phyloP scores from a whole-genome alignment of 23 tunicate genomes.

The Aplidium turbinatum region DNA sequence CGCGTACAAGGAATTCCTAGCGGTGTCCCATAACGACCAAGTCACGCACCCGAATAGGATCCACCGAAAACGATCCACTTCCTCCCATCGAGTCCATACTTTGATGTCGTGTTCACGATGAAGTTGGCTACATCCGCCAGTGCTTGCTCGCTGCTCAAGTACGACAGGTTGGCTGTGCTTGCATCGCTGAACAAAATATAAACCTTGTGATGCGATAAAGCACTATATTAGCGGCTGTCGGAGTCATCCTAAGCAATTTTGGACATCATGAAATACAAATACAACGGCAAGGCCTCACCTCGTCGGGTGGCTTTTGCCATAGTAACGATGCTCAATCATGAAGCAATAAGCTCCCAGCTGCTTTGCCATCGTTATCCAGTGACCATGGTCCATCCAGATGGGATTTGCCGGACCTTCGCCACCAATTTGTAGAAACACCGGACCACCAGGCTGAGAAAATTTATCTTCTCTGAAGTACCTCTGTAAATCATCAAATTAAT shows the following conservation, averaged over 20 bases:
- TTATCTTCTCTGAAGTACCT: slow-evolving; percentile 46
- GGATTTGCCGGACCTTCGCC: slow-evolving; percentile 86
- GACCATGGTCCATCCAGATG: slow-evolving; percentile 73
- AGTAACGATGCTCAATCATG: slow-evolving; percentile 70
- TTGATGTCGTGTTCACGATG: slow-evolving; percentile 41
- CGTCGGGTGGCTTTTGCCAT: slow-evolving; percentile 90
- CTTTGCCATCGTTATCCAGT: slow-evolving; percentile 84
- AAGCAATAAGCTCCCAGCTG: slow-evolving; percentile 57
- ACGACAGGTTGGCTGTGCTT: slow-evolving; percentile 40
- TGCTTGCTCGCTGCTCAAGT: slow-evolving; percentile 85
- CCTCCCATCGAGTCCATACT: slow-evolving; percentile 27
- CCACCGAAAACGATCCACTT: slow-evolving; percentile 91
- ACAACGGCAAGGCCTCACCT: slow-evolving; percentile 10
- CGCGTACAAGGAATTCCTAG: no score
- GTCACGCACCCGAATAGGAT: slow-evolving; percentile 62
- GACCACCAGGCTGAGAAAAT: slow-evolving; percentile 45
- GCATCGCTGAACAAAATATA: slow-evolving; percentile 37
- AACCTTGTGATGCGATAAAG: not conserved
- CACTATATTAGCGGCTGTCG: not conserved
- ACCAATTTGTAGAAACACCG: slow-evolving; percentile 75
- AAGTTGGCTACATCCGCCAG: slow-evolving; percentile 74
- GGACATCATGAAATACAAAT: not conserved
- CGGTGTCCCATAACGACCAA: no score
- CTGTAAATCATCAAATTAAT: no score
- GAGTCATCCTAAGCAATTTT: not conserved